Evolutionary conservation across 2,888 invertebrate genomes (phyloP), one percentile per base, ranked within the genome.

Genomic region (Acanthococcus lagerstroemiae): DNA sequence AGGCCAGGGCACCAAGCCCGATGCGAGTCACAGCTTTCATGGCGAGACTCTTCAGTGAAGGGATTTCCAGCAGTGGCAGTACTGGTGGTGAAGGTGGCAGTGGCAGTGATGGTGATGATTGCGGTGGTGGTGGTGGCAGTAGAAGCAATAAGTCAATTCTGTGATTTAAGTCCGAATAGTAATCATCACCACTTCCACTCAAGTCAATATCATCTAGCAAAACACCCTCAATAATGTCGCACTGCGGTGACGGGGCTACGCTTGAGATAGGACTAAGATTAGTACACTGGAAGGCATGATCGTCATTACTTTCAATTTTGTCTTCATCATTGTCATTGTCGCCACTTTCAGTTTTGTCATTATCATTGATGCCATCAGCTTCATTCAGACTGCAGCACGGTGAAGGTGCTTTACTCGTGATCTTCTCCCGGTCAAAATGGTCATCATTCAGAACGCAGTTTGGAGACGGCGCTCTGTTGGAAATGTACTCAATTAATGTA

Each of bases 221-320:
- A 2, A 54, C 63, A 5, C 63, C 63, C 6, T 63, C 63, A 22
- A 63, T 54, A 6, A 63, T 63, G 37, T 63, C 63, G 37, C 52
- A 63, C 17, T 63, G 26, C 4, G 63, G 63, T 9, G 63, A 63
- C n/a, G 63, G 63, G 3, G 63, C 63, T 1, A 63, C 63, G 21
- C 63, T 63, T 12, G 58, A 58, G n/a, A n/a, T n/a, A 9, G 37
- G 37, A 37, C 37, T 37, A 9, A 37, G 37, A 1, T 15, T 7
- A 24, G 26, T 46, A 5, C 44, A 12, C 37, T 37, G 37, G 50
- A 50, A n/a, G 9, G 50, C n/a, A 9, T 21, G 50, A 37, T 50
- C 15, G 50, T 12, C 9, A 50, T 2, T 21, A 9, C 50, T 37
- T 37, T 37, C 37, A n/a, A n/a, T n/a, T n/a, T n/a, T n/a, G n/a